Base-by-base conservation (phyloP, 2,113 vertebrate species). In the Vanacampus margaritifer region DNA sequence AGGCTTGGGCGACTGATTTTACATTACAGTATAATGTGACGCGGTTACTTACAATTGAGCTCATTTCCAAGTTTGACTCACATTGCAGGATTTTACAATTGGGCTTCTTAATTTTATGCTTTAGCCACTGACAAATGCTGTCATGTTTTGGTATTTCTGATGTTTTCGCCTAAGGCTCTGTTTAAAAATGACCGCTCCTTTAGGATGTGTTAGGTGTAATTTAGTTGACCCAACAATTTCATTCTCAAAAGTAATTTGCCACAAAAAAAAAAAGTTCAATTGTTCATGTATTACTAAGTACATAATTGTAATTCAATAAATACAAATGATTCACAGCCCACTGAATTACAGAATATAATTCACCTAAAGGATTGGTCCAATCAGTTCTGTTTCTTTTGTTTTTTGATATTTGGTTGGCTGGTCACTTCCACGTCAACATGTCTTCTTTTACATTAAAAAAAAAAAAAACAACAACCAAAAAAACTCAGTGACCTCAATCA, bases 351-450 rank as follows among this genome's bases (percentile, higher is more conserved):
- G 32, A 79, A 24, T 3, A 63, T 19, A 46, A 92, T 90, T 92
- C 92, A 94, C 94, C 69, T 94, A 95, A 98, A 99, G 96, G 96
- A 99, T 94, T 95, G 95, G 96, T 98, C 87, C 54, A 74, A 70
- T 84, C 81, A 86, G 79, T 89, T 90, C 79, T 80, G 71, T 86
- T 79, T 45, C 76, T 86, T 81, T 76, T n/a, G 1, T 35, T 79
- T 84, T 88, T 57, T 78, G 60, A 80, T 87, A 73, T 89, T 89
- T 88, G 88, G 90, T 87, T 91, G 91, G 90, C 92, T 94, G 95
- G 96, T 98, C 97, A 98, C 96, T 97, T 96, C 86, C 82, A 89
- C 43, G 79, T 85, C 83, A 89, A 91, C 83, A 83, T 86, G 61
- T 79, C 74, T 76, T 83, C 37, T 63, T 77, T 65, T 35, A 9